phyloP scores from a whole-genome alignment of 2,797 vertebrate species.

The Ctenochaetus hawaiiensis region DNA sequence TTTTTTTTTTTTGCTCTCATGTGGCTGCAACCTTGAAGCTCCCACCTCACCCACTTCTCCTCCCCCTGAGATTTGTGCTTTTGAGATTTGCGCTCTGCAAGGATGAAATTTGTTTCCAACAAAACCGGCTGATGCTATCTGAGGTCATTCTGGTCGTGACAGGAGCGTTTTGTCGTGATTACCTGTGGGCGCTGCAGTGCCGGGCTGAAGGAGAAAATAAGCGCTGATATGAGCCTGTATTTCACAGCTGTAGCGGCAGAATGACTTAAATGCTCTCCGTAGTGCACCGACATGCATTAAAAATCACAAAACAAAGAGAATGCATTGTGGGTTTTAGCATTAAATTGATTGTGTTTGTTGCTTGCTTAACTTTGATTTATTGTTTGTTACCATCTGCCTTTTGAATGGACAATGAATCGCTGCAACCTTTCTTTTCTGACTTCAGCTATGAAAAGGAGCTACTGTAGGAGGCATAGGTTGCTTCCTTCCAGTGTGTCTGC shows the following conservation, averaged over 20 bases:
- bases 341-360: constrained; percentile 44
- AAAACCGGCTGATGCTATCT: constrained; percentile 53
- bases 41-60: constrained; percentile 56
- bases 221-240: constrained; percentile 35
- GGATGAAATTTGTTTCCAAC: constrained; percentile 64
- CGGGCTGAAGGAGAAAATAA: constrained; percentile 24
- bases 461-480: constrained; percentile 58
- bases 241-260: constrained; percentile 30
- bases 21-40: constrained; percentile 69
- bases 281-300: constrained; percentile 10
- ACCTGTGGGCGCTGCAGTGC: constrained; percentile 50
- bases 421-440: constrained; percentile 25
- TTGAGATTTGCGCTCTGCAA: constrained; percentile 43
- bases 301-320: constrained; percentile 15
- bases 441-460: constrained; percentile 61
- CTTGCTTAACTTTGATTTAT: constrained; percentile 53
- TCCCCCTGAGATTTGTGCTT: constrained; percentile 66
- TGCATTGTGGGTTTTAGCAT: constrained; percentile 9
- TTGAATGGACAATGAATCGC: constrained; percentile 44
- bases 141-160: constrained; percentile 63
- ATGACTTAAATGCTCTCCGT: constrained; percentile 29
- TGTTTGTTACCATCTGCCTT: constrained; percentile 43
- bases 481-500: constrained; percentile 27
- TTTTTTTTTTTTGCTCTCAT: constrained; percentile 55
- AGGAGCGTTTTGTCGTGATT: constrained; percentile 58